These are phyloP conservation scores for Anhinga rufa DNA, from an alignment of 2,113 vertebrate species.

Conservation along the genomic window DNA sequence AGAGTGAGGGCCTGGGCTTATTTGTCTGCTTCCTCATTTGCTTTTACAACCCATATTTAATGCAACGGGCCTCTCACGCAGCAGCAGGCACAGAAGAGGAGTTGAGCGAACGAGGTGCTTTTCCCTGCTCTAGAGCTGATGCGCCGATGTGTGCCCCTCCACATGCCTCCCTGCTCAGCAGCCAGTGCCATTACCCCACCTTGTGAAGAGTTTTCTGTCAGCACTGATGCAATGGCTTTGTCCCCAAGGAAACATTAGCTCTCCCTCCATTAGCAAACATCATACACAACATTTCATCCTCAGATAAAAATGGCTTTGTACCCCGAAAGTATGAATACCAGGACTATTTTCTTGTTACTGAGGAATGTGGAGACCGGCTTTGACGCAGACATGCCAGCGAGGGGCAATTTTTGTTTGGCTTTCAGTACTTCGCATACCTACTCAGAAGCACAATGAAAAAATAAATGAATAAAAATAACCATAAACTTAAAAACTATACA, in stretches of 20 bases:
- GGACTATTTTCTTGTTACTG: neutral
- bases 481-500: neutral
- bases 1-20: neutral
- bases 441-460: neutral
- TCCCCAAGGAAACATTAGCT: neutral
- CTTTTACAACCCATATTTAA: neutral
- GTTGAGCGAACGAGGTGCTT: neutral
- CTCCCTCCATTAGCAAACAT: neutral
- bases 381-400: neutral
- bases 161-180: rapidly evolving
- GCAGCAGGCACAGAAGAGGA: neutral
- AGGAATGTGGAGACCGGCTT: neutral
- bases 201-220: neutral
- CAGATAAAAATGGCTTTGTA: neutral
- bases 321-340: neutral
- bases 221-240: neutral
- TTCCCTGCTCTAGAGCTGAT: neutral
- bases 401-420: neutral
- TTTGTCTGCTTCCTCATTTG: neutral
- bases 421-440: neutral
- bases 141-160: neutral
- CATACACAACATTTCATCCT: neutral
- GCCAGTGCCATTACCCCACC: neutral
- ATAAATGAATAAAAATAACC: neutral
- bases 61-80: neutral